Percentiles rank a stretch among this genome's conserved stretches.
phyloP scores from a whole-genome alignment of 2,113 vertebrate genomes.

The Toxotes chatareus region DNA sequence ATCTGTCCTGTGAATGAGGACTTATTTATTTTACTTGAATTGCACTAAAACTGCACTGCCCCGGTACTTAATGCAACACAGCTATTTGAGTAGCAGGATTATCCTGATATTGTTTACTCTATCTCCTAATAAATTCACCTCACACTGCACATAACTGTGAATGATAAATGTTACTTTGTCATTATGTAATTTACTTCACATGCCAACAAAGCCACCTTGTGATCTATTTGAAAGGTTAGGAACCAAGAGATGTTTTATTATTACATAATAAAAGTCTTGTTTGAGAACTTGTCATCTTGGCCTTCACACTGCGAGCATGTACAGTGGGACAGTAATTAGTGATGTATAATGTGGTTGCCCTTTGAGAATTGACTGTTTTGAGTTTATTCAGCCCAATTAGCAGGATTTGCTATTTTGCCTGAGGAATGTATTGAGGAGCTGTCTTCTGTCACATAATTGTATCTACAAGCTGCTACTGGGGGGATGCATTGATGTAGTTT shows the following conservation, averaged over 20 bases:
- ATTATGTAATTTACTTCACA: neutral
- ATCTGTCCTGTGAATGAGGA: slow-evolving; percentile 18
- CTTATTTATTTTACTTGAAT: slow-evolving; percentile 7
- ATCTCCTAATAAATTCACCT: neutral
- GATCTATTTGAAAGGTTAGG: neutral
- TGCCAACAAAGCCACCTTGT: neutral
- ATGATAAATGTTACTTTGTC: neutral
- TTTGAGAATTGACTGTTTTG: slow-evolving; percentile 49
- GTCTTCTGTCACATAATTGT: slow-evolving; percentile 53
- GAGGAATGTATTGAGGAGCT: slow-evolving; percentile 56
- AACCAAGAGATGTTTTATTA: slow-evolving; percentile 16
- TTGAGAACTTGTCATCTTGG: slow-evolving; percentile 10
- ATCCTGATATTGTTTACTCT: neutral
- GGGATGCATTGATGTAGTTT: slow-evolving; percentile 34
- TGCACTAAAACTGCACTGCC: neutral
- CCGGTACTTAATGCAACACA: neutral
- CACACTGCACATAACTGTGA: neutral
- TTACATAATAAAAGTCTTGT: slow-evolving; percentile 4
- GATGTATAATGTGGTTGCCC: slow-evolving; percentile 42
- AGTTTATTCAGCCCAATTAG: slow-evolving; percentile 65
- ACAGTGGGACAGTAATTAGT: slow-evolving; percentile 47
- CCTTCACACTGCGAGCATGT: slow-evolving; percentile 18
- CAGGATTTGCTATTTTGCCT: slow-evolving; percentile 35
- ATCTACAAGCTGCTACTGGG: slow-evolving; percentile 49
- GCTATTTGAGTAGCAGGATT: neutral